Evolutionary conservation across 2,113 vertebrate species (phyloP), one percentile per base, ranked within the genome.

Genomic region (Lophochroa leadbeateri): DNA sequence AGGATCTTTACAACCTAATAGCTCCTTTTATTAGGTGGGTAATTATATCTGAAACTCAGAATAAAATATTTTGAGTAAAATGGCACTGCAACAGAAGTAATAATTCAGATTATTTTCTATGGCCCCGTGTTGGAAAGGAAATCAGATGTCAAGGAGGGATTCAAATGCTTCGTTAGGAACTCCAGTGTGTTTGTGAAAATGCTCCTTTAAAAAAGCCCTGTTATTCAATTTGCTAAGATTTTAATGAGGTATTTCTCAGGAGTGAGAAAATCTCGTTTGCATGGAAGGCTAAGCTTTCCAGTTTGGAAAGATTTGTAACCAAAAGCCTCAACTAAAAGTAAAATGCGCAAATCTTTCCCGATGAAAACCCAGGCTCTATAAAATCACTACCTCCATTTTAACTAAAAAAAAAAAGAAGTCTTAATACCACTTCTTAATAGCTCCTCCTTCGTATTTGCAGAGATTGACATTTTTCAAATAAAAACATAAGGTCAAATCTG

Each of bases 1-100:
- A 95, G 95, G 94, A 97, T 98, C 97, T 98, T 97, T 97, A 97
- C 97, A 97, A 97, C 97, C 97, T 98, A 97, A 98, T 97, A 95
- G 97, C 97, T 97, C 97, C 94, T 98, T 98, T 98, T 98, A 97
- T 98, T 97, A 98, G 97, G 94, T 97, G 97, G 91, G 96, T 97
- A 97, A 98, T 98, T 97, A 97, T 95, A 98, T 97, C 94, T 93
- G 96, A 97, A 97, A 92, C 95, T 96, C 93, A 65, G 87, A 97
- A 97, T 97, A 94, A 98, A 98, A 97, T 97, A 97, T 98, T 97
- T 97, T 85, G 97, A 97, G 96, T 94, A 95, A 97, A 98, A 97
- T 94, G 95, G 97, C 96, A 94, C 94, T 88, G 94, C 96, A 96
- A 97, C 94, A 96, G 96, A 97, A 97, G 97, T 94, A 95, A 97